Percentiles rank a stretch among this genome's conserved stretches.
These are phyloP conservation scores for Drosophila repletoides DNA, from an alignment of 1,140 invertebrate genomes.

Conservation along the genomic window DNA sequence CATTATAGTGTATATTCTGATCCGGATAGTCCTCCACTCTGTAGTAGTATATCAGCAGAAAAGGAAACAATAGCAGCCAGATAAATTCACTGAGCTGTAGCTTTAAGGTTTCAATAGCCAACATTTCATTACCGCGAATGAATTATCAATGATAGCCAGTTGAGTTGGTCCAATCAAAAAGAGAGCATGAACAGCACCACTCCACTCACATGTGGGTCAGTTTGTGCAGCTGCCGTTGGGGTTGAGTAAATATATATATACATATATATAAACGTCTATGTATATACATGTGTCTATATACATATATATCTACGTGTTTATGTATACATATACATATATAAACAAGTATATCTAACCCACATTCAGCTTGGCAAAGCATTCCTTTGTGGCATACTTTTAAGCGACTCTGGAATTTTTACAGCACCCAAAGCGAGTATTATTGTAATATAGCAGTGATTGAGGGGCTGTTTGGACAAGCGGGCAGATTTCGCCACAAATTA, in stretches of 20 bases:
- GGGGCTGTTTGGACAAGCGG: not conserved
- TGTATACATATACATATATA: not conserved
- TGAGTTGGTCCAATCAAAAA: slow-evolving; percentile 4
- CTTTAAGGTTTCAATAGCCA: slow-evolving; percentile 9
- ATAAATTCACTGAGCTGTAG: not conserved
- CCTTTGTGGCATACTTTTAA: slow-evolving; percentile 51
- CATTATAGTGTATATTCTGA: slow-evolving; percentile 10
- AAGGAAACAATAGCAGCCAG: slow-evolving; percentile 21
- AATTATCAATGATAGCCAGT: not conserved
- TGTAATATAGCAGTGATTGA: slow-evolving; percentile 17
- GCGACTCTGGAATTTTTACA: slow-evolving; percentile 7
- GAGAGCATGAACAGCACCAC: not conserved
- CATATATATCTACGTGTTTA: not conserved
- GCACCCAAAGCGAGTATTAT: slow-evolving; percentile 7
- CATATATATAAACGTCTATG: not conserved
- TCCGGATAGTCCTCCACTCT: slow-evolving; percentile 28
- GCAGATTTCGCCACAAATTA: not conserved
- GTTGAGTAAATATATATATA: not conserved
- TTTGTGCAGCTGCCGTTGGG: slow-evolving; percentile 59
- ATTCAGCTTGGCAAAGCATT: slow-evolving; percentile 11
- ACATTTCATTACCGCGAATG: not conserved
- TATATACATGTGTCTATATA: not conserved
- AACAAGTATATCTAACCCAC: slow-evolving; percentile 51
- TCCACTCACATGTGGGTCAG: slow-evolving; percentile 56
- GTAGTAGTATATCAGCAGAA: slow-evolving; percentile 17